These are phyloP conservation scores for human (Homo sapiens) DNA, from an alignment of 2,113 vertebrate species.

Conservation along the genomic window DNA sequence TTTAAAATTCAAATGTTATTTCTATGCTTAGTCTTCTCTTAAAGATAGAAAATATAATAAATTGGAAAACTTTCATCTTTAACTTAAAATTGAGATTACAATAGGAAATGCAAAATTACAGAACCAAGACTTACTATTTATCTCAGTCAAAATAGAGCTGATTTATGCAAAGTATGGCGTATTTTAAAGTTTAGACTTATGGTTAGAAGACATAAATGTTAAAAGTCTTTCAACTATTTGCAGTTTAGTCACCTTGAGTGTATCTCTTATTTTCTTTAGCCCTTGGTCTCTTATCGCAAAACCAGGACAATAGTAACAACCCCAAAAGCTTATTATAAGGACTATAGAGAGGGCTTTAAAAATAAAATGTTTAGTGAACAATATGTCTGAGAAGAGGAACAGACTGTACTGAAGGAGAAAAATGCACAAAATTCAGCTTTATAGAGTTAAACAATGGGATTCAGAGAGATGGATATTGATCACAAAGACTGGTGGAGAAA, in stretches of 20 bases:
- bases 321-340: neutral
- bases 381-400: neutral
- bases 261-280: neutral
- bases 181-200: neutral
- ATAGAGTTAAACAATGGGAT: neutral
- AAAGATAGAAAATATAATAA: constrained; percentile 2
- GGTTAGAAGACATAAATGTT: neutral
- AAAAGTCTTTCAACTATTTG: neutral
- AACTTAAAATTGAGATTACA: neutral
- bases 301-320: neutral
- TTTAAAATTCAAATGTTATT: neutral
- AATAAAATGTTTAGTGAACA: neutral
- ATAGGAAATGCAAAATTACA: constrained; percentile 9
- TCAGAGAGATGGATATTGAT: neutral
- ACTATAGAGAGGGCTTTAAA: neutral
- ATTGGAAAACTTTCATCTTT: neutral
- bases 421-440: neutral
- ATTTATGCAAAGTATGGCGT: neutral
- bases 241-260: neutral
- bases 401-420: neutral
- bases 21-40: neutral
- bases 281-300: constrained; percentile 1
- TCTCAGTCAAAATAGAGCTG: neutral
- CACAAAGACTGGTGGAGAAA: neutral
- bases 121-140: neutral